Conservation (phyloP, 2,797 vertebrate genomes). For the Borostomias antarcticus region DNA sequence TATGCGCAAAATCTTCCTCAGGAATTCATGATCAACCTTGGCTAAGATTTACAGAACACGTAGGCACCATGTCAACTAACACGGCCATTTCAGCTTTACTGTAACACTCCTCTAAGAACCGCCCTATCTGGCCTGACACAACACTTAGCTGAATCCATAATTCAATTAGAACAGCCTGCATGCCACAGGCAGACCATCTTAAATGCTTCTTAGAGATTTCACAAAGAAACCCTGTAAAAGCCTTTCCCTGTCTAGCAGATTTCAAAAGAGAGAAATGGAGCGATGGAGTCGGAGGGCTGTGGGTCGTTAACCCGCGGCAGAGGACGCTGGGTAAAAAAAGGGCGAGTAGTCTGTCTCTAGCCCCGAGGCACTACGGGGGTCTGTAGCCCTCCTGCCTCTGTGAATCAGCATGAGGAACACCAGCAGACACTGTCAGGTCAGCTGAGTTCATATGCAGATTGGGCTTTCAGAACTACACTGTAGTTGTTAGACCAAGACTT, state of each 20-base stretch:
- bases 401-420: constrained; percentile 19
- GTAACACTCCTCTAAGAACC: not conserved
- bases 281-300: constrained; percentile 3
- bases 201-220: constrained; percentile 4
- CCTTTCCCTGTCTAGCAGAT: not conserved
- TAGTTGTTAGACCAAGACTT: not conserved
- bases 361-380: not conserved
- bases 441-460: constrained; percentile 6
- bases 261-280: not conserved
- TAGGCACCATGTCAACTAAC: not conserved
- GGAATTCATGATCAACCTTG: not conserved
- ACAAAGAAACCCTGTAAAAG: constrained; percentile 9
- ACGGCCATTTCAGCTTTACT: not conserved
- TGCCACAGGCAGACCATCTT: not conserved
- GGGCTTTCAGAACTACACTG: not conserved
- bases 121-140: not conserved
- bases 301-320: not conserved
- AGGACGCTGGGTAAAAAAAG: not conserved
- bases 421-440: constrained; percentile 11
- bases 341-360: not conserved
- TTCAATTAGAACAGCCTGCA: constrained; percentile 3
- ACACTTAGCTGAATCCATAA: constrained; percentile 1
- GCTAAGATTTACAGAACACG: not conserved
- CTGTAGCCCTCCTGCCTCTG: constrained; percentile 4
- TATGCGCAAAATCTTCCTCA: not conserved